Evolutionary conservation across 92 coral and sea anemone genomes (phyloP).

Genomic region (Porites rus): DNA sequence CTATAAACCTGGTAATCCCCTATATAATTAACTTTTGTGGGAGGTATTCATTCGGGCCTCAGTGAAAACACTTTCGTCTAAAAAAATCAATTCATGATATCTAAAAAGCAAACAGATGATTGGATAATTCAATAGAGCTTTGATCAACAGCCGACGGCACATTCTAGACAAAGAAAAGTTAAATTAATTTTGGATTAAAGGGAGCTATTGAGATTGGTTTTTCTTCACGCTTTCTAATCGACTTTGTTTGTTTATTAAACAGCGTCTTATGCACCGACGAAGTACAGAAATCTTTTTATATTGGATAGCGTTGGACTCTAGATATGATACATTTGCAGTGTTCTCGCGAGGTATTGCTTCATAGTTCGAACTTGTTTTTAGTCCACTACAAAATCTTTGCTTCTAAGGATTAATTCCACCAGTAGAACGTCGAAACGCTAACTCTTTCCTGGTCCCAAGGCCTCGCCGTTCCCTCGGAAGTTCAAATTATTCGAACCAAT

Average conservation of each 20-base stretch:
- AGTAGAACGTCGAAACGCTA: too few species aligned
- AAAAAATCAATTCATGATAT: background rate
- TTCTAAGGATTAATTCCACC: too few species aligned
- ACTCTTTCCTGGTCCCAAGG: too few species aligned
- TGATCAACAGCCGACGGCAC: background rate
- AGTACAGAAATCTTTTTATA: too few species aligned
- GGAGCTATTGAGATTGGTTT: background rate
- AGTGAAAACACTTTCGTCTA: background rate
- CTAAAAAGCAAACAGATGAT: constrained; percentile 4
- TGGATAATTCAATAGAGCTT: background rate
- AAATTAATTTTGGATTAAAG: constrained; percentile 15
- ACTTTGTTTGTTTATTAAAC: background rate
- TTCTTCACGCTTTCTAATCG: background rate
- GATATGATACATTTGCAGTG: too few species aligned
- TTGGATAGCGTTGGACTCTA: too few species aligned
- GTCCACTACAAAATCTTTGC: too few species aligned
- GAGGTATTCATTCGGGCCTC: background rate
- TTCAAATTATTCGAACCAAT: too few species aligned
- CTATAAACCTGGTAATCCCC: background rate
- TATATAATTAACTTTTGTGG: background rate
- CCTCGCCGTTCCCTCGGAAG: too few species aligned
- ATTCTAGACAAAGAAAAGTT: constrained; percentile 6
- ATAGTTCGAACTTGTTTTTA: too few species aligned
- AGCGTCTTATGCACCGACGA: background rate
- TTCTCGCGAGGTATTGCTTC: too few species aligned